phyloP scores from a whole-genome alignment of 2,888 invertebrate species.

The Dryobota labecula region DNA sequence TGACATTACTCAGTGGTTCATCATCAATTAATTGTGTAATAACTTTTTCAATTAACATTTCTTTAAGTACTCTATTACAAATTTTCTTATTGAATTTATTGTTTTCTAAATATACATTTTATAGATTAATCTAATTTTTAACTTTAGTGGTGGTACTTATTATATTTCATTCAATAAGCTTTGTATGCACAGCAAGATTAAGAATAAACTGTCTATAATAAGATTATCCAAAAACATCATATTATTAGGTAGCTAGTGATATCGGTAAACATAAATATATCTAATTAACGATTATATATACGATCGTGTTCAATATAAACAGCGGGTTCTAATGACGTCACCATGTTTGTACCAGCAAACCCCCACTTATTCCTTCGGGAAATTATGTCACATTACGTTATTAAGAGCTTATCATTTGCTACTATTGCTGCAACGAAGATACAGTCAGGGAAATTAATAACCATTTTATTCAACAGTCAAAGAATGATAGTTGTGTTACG shows the following conservation, averaged over 20 bases:
- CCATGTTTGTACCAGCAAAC: constrained; percentile 31
- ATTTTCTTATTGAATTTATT: not conserved
- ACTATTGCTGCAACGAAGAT: not conserved
- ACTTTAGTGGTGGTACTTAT: too few relatives aligned
- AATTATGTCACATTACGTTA: constrained; percentile 29
- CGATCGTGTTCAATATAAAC: too few relatives aligned
- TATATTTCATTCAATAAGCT: not conserved
- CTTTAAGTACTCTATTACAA: too few relatives aligned
- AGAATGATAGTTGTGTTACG: not conserved
- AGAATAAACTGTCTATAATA: not conserved
- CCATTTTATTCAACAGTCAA: not conserved
- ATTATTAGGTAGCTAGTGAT: not conserved
- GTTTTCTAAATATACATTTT: not conserved
- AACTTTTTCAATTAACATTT: too few relatives aligned
- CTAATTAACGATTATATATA: constrained; percentile 3
- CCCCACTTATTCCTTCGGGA: constrained; percentile 30
- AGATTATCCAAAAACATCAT: not conserved
- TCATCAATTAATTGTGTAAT: too few relatives aligned
- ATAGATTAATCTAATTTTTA: not conserved
- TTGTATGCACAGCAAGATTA: not conserved
- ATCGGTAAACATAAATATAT: constrained; percentile 29
- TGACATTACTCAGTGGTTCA: too few relatives aligned
- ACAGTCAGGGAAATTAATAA: not conserved
- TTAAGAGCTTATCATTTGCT: constrained; percentile 19
- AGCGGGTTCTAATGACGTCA: constrained; percentile 14